Base-by-base conservation (phyloP, 2,113 vertebrate species). In the Nerophis ophidion region DNA sequence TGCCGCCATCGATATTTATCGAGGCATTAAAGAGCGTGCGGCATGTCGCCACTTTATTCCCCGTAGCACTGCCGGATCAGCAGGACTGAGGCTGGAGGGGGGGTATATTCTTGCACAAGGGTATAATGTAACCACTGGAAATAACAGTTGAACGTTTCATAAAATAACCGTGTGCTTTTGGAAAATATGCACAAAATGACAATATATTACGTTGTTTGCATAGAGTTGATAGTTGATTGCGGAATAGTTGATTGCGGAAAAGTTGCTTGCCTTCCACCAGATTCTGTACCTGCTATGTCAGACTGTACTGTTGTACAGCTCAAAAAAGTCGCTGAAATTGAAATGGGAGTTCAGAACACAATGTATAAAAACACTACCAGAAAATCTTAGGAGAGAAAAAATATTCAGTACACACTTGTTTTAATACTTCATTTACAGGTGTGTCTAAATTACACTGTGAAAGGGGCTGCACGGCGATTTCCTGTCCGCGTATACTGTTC, bases 1-100 rank as follows among this genome's bases (percentile, higher is more conserved):
- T 68, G 65, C 68, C 63, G 72, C 40, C 69, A 73, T 86, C 75
- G 70, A 86, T 88, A 87, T 87, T 86, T 84, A 86, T 83, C 61
- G 76, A 81, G 68, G 75, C 85, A 63, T 84, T 87, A 82, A 86
- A 84, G 70, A 75, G 57, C 55, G 44, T 68, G 54, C 68, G 53
- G 66, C 69, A 69, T 73, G 72, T 79, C 50, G 50, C 78, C 60
- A 63, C 63, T 82, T 80, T 80, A 74, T 82, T 70, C 80, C 58
- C 70, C 65, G 65, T 67, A 72, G 71, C 75, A 70, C 36, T 71
- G 76, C 72, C 49, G 57, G 61, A 75, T 81, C 71, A 82, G 80
- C 74, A 78, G 79, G 71, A 77, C 51, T 26, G 50, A 33, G 34
- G 26, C 57, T 55, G 54, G 35, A 62, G 54, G 59, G 44, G 71